Evolutionary conservation across 2,888 invertebrate species (phyloP).

Genomic region (Leucoma salicis): DNA sequence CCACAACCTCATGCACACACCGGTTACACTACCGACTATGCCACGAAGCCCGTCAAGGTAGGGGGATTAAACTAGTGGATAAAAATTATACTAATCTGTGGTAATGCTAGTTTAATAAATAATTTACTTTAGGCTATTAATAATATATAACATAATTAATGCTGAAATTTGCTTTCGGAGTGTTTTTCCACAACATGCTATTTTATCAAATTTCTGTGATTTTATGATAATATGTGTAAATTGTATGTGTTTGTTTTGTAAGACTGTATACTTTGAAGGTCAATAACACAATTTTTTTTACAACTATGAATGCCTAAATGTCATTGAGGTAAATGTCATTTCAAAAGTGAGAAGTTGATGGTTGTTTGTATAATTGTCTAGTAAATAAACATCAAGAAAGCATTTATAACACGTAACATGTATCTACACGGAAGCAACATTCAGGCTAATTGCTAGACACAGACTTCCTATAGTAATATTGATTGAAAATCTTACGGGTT

Average conservation of each 20-base stretch:
- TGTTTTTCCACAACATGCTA: too few species aligned
- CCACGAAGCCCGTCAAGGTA: too few species aligned
- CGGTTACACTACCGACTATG: too few species aligned
- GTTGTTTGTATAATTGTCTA: not conserved
- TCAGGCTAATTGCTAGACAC: conserved; percentile 42
- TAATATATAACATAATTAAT: too few species aligned
- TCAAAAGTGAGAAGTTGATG: conserved; percentile 6
- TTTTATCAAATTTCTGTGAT: too few species aligned
- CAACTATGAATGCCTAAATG: conserved; percentile 13
- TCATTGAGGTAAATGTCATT: conserved; percentile 1
- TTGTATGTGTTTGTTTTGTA: conserved; percentile 4
- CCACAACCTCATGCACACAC: too few species aligned
- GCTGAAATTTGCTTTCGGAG: too few species aligned
- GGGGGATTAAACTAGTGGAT: too few species aligned
- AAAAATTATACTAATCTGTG: too few species aligned
- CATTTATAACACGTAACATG: conserved; percentile 29
- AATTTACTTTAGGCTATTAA: too few species aligned
- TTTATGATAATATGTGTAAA: too few species aligned
- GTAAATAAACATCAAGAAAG: conserved; percentile 20
- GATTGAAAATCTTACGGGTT: conserved; percentile 64
- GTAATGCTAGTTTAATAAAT: too few species aligned
- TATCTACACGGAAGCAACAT: conserved; percentile 40
- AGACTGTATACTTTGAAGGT: conserved; percentile 15
- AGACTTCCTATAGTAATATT: conserved; percentile 42
- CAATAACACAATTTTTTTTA: conserved; percentile 23